Evolutionary conservation across 2,797 vertebrate genomes (phyloP).

Genomic region (Clarias platycephalus): DNA sequence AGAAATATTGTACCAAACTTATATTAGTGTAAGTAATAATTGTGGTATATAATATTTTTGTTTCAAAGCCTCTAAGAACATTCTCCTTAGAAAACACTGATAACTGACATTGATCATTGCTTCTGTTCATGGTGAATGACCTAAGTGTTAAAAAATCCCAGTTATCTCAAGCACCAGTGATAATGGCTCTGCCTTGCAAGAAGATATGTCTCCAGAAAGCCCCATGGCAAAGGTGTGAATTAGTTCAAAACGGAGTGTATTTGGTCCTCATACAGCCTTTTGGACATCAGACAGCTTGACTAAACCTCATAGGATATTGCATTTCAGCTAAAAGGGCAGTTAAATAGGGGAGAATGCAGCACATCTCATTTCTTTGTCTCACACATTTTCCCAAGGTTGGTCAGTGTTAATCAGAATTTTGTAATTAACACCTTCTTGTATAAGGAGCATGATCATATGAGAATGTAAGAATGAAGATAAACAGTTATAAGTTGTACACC

Average conservation of each 20-base stretch:
- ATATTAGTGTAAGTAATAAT: not conserved
- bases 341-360: not conserved
- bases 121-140: slow-evolving; percentile 61
- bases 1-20: not conserved
- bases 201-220: slow-evolving; percentile 37
- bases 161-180: slow-evolving; percentile 51
- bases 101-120: slow-evolving; percentile 16
- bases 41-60: not conserved
- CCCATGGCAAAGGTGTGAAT: slow-evolving; percentile 54
- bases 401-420: too few species aligned
- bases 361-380: slow-evolving; percentile 1
- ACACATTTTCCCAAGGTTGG: not conserved
- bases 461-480: not conserved
- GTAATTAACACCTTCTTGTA: not conserved
- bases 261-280: too few species aligned
- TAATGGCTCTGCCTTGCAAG: slow-evolving; percentile 48
- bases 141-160: slow-evolving; percentile 65
- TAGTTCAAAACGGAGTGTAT: not conserved
- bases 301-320: slow-evolving; percentile 40
- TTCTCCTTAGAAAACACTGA: not conserved
- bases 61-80: not conserved
- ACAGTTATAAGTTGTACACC: not conserved
- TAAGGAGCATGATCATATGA: not conserved
- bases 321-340: slow-evolving; percentile 37
- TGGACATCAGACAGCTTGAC: slow-evolving; percentile 27